A percentile compares a stretch with the other conserved stretches of the same genome.
Evolutionary conservation across 2,797 vertebrate genomes (phyloP).

Genomic region (Champsocephalus esox): DNA sequence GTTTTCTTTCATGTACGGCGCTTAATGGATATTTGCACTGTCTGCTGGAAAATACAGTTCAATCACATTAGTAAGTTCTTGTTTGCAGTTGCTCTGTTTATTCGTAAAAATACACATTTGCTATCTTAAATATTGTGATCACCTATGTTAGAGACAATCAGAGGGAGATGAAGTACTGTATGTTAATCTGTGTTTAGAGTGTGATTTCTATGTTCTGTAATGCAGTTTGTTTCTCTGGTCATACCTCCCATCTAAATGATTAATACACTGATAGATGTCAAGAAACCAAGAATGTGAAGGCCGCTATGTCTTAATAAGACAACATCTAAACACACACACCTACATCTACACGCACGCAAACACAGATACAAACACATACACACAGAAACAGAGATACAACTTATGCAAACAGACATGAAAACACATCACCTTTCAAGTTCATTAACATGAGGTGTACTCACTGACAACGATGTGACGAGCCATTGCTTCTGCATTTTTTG

Average conservation of each 20-base stretch:
- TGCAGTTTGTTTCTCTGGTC: constrained; percentile 1
- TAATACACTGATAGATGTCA: constrained; percentile 59
- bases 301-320: constrained; percentile 53
- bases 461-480: constrained; percentile 18
- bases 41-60: constrained; percentile 16
- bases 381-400: neutral
- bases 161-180: constrained; percentile 3
- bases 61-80: neutral
- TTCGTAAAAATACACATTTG: constrained; percentile 1
- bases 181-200: constrained; percentile 9
- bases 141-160: neutral
- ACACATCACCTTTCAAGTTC: constrained; percentile 31
- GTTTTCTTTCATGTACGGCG: neutral
- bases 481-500: constrained; percentile 33
- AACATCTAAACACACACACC: constrained; percentile 6
- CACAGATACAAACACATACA: neutral
- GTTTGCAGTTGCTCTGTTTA: neutral
- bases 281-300: constrained; percentile 40
- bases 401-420: constrained; percentile 21
- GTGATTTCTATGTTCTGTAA: constrained; percentile 20
- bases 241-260: constrained; percentile 44
- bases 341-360: no score
- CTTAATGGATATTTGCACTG: constrained; percentile 17
- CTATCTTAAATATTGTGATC: neutral
- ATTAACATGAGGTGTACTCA: constrained; percentile 27